Evolutionary conservation across 2,888 invertebrate genomes (phyloP), one percentile per base, ranked within the genome.

Genomic region (Oscheius sp.): DNA sequence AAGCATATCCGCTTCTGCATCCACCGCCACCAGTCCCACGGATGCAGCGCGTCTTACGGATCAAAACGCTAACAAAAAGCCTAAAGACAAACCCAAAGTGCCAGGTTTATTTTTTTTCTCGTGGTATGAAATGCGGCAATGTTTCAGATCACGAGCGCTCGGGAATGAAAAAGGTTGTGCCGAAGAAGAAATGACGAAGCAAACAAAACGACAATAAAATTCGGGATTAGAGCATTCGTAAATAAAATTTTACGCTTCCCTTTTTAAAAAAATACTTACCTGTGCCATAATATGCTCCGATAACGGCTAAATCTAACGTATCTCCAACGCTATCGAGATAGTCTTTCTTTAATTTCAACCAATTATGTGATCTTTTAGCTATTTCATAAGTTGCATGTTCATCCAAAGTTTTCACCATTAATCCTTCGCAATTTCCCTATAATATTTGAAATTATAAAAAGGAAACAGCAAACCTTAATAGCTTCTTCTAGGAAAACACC

Each of bases 271-370:
- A 29, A 58, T 5, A 18, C 59, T n/a, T 13, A 69, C 74, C 80
- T 84, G 93, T 93, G 0, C 99, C 99, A 69, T 92, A 90, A 90
- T 95, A 87, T 1, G 77, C 98, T 64, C 99, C 99, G 76, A 99
- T 93, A 0, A 97, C 96, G 0, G 97, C 95, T 59, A 94, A 92
- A 91, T 99, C 99, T 45, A 99, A 90, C 0, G 96, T 96, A 90
- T 99, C 99, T 2, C 98, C 98, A 9, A 95, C 93, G 46, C 96
- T 96, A 35, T 97, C 95, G 79, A 99, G 90, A 90, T 99, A 99
- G 91, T 99, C 99, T 64, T 87, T 87, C 75, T 87, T 87, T 70
- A 87, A 74, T 69, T 96, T 96, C 46, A 96, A 91, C 96, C 96
- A 97, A 89, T 95, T 96, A 79, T 93, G 92, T 0, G 95, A 95